Evolutionary conservation across 2,888 invertebrate species (phyloP).

Genomic region (Lacanobia wlatinum): DNA sequence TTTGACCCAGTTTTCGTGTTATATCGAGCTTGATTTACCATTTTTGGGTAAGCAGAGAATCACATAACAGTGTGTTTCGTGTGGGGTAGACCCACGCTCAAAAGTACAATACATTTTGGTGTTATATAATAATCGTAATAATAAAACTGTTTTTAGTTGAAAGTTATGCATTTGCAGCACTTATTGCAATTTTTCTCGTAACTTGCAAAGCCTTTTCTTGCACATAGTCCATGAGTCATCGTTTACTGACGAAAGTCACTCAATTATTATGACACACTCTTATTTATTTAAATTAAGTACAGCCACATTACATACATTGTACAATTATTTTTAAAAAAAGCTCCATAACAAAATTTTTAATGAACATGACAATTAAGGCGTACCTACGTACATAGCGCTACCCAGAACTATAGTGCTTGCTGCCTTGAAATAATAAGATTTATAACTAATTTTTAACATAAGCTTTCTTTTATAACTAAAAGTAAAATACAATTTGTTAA

Average conservation of each 20-base stretch:
- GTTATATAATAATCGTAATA: slow-evolving; percentile 1
- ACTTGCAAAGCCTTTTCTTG: background rate
- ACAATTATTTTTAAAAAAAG: too few relatives aligned
- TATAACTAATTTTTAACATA: too few relatives aligned
- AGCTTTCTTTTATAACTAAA: too few relatives aligned
- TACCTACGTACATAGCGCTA: too few relatives aligned
- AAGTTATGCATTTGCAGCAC: background rate
- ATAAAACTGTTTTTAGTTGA: background rate
- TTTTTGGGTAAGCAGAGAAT: slow-evolving; percentile 24
- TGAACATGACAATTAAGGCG: too few relatives aligned
- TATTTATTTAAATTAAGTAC: too few relatives aligned
- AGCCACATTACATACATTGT: too few relatives aligned
- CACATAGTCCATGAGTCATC: background rate
- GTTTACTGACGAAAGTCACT: background rate
- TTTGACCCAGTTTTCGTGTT: slow-evolving; percentile 54
- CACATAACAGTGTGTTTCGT: slow-evolving; percentile 13
- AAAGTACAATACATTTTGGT: slow-evolving; percentile 6
- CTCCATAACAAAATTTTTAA: too few relatives aligned
- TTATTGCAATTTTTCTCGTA: too few relatives aligned
- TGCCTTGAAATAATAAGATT: too few relatives aligned
- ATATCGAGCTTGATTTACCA: slow-evolving; percentile 24
- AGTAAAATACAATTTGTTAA: too few relatives aligned
- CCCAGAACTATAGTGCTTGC: too few relatives aligned
- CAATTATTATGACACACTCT: background rate
- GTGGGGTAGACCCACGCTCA: slow-evolving; percentile 8